phyloP scores from a whole-genome alignment of 30 jellyfish, hydroid and myxozoan species.

The Pelagia noctiluca region DNA sequence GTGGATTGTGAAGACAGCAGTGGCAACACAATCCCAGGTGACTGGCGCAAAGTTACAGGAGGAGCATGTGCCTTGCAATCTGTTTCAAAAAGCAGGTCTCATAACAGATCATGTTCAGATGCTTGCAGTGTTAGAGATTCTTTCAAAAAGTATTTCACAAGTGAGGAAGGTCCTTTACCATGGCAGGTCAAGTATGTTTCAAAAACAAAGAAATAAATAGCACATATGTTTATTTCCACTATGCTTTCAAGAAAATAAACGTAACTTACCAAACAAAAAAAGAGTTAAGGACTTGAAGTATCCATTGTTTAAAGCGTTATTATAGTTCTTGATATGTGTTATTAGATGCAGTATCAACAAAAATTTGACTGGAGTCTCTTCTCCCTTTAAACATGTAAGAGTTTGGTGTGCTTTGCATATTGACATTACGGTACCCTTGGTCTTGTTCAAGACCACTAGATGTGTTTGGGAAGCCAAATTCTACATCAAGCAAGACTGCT shows the following conservation, averaged over 20 bases:
- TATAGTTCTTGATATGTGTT: not conserved
- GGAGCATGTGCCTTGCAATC: constrained; percentile 12
- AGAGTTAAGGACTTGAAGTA: not conserved
- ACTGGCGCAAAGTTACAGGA: constrained; percentile 39
- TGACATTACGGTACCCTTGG: not conserved
- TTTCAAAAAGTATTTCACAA: constrained; percentile 34
- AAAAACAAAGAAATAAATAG: too few species aligned
- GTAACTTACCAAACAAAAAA: too few species aligned
- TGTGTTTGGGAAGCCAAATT: constrained; percentile 9
- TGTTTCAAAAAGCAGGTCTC: not conserved
- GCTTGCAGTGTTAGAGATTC: constrained; percentile 2
- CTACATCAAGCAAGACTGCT: constrained; percentile 21
- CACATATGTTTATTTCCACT: not conserved
- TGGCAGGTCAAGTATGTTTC: constrained; percentile 61
- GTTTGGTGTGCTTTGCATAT: too few species aligned
- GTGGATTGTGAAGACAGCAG: constrained; percentile 39
- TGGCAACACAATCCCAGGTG: constrained; percentile 30
- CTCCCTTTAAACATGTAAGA: not conserved
- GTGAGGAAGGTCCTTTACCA: constrained; percentile 38
- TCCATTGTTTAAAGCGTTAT: not conserved
- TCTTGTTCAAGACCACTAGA: not conserved
- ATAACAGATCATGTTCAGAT: not conserved
- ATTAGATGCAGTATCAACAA: not conserved
- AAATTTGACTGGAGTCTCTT: constrained; percentile 10
- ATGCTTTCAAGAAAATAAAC: too few species aligned